phyloP scores from a whole-genome alignment of 2,113 vertebrate genomes.

The Gymnorhina tibicen region DNA sequence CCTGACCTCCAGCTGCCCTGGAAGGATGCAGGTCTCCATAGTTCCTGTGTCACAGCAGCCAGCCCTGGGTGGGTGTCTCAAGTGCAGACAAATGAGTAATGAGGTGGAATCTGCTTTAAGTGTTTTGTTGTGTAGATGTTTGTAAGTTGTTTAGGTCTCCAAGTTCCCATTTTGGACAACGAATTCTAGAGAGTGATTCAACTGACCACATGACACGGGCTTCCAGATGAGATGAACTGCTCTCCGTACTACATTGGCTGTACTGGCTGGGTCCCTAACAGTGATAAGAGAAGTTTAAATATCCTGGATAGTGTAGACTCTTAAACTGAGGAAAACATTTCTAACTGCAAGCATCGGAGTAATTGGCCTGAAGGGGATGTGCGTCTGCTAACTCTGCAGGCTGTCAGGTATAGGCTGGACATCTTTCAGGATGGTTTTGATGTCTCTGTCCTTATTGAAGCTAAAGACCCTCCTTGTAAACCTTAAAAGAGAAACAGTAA shows the following conservation, averaged over 20 bases:
- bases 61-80: background rate
- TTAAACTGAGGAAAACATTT: background rate
- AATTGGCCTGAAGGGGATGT: background rate
- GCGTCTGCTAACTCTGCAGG: background rate
- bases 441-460: background rate
- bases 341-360: background rate
- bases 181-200: background rate
- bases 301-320: background rate
- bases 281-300: background rate
- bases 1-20: background rate
- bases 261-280: background rate
- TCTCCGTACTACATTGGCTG: background rate
- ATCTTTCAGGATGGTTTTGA: background rate
- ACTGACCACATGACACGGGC: background rate
- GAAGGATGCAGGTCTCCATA: background rate
- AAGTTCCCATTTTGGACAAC: background rate
- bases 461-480: background rate
- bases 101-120: background rate
- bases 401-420: background rate
- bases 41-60: background rate
- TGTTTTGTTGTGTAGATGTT: background rate
- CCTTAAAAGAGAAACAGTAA: background rate
- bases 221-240: background rate
- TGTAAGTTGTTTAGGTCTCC: background rate
- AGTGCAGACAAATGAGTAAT: background rate